Evolutionary conservation across 2,888 invertebrate species (phyloP).

Genomic region (Troilus luridus): DNA sequence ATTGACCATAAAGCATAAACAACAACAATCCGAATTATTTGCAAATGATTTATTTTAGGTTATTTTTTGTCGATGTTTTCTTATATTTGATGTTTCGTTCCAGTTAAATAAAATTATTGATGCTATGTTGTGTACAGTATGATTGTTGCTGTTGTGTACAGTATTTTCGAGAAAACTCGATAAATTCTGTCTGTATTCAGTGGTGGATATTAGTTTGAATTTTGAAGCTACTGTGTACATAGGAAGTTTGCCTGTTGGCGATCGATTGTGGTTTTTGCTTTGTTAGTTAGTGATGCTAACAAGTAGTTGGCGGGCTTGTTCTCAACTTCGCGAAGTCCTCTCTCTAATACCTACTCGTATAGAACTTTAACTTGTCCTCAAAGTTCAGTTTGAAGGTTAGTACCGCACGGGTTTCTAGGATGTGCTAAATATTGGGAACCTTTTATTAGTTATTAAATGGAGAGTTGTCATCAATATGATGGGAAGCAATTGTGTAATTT

Average conservation of each 20-base stretch:
- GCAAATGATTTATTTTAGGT: too few species aligned
- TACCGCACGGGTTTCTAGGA: background rate
- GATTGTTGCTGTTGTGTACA: background rate
- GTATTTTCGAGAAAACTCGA: background rate
- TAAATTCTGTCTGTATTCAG: background rate
- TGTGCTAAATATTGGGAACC: background rate
- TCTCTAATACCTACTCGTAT: background rate
- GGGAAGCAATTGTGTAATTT: background rate
- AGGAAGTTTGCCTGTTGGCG: background rate
- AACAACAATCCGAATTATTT: too few species aligned
- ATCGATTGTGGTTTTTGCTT: slow-evolving; percentile 4
- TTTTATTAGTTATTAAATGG: background rate
- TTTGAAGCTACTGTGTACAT: background rate
- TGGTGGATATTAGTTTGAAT: background rate
- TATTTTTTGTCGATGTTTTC: too few species aligned
- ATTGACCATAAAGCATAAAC: too few species aligned
- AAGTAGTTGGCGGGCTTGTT: background rate
- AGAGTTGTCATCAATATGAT: background rate
- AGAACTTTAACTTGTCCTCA: background rate
- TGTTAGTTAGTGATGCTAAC: slow-evolving; percentile 13
- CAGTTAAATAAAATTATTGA: background rate
- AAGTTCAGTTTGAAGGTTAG: background rate
- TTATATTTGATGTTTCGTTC: background rate
- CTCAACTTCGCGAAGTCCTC: background rate
- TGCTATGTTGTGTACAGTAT: background rate